Evolutionary conservation across 2,113 vertebrate genomes (phyloP).

Genomic region (Etheostoma cragini): DNA sequence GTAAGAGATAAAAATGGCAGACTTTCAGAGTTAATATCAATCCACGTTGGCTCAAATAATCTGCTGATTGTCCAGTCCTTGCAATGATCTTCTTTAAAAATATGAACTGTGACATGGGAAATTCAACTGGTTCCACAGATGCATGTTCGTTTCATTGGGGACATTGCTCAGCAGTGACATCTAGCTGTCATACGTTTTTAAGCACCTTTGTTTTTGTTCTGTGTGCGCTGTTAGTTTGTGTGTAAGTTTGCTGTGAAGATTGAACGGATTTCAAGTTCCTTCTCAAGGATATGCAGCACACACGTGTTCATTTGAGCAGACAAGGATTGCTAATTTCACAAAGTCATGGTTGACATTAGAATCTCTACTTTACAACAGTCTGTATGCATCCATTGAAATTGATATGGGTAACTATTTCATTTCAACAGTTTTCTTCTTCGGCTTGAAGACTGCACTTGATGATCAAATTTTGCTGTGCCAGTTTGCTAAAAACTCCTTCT

Average conservation of each 20-base stretch:
- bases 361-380: neutral
- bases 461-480: conserved; percentile 23
- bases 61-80: conserved; percentile 23
- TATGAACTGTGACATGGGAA: neutral
- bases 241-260: neutral
- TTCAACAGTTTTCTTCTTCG: conserved; percentile 28
- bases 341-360: conserved; percentile 7
- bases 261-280: conserved; percentile 15
- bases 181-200: conserved; percentile 21
- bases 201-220: conserved; percentile 47
- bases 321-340: conserved; percentile 42
- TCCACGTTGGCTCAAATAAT: conserved; percentile 28
- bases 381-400: conserved; percentile 3
- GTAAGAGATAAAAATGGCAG: conserved; percentile 19
- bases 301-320: conserved; percentile 29
- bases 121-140: conserved; percentile 16
- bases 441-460: conserved; percentile 47
- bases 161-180: conserved; percentile 43
- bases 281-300: conserved; percentile 46
- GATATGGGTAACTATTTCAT: conserved; percentile 10
- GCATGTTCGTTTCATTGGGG: conserved; percentile 15
- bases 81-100: conserved; percentile 7
- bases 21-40: conserved; percentile 25
- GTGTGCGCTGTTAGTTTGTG: neutral
- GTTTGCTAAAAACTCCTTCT: conserved; percentile 3